These are phyloP conservation scores for Neosilurus mollespiculum DNA, from an alignment of 2,797 vertebrate species.

Conservation along the genomic window DNA sequence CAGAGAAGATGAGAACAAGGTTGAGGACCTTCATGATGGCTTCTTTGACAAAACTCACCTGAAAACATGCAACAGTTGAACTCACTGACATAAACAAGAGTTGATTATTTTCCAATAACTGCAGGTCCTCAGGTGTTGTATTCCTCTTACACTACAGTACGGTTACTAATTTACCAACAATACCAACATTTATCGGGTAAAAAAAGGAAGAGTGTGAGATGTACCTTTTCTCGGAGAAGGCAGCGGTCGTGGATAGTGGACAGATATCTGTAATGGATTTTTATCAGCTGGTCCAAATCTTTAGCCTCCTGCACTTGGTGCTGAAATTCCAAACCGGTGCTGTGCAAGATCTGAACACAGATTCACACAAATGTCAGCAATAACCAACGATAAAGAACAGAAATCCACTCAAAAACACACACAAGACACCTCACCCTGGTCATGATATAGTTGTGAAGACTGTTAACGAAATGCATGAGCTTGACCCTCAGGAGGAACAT, in stretches of 20 bases:
- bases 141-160: neutral
- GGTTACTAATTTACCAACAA: neutral
- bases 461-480: constrained; percentile 99
- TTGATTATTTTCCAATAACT: neutral
- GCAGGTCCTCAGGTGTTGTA: neutral
- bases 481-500: constrained; percentile 96
- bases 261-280: constrained; percentile 95
- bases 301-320: constrained; percentile 98
- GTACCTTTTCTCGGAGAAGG: constrained; percentile 93
- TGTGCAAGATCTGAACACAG: constrained; percentile 88
- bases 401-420: neutral
- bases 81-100: neutral
- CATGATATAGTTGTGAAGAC: constrained; percentile 98
- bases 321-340: constrained; percentile 96
- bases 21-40: constrained; percentile 98
- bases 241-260: constrained; percentile 98
- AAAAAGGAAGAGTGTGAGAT: neutral
- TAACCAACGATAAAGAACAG: neutral
- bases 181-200: too few species aligned
- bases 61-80: constrained; percentile 39
- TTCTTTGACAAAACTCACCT: constrained; percentile 98
- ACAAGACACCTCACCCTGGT: constrained; percentile 81
- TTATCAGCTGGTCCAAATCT: constrained; percentile 96
- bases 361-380: neutral
- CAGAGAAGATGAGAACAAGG: constrained; percentile 94